Percentiles rank a stretch among this genome's conserved stretches.
phyloP scores from a whole-genome alignment of 2,888 invertebrate genomes.

The Leucoma salicis region DNA sequence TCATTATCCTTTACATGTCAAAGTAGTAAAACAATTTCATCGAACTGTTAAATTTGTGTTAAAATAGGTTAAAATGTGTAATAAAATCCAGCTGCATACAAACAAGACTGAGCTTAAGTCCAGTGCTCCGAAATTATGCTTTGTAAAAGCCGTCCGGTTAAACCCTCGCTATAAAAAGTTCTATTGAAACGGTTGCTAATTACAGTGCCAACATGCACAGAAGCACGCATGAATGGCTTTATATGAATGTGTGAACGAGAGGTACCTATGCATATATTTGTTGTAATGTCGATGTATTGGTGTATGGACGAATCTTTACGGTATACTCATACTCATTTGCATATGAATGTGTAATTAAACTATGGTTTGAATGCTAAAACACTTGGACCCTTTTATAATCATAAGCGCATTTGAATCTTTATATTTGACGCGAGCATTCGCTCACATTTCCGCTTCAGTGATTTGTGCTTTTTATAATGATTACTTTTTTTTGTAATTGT shows the following conservation, averaged over 20 bases:
- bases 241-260: constrained; percentile 47
- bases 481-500: constrained; percentile 1
- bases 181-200: constrained; percentile 71
- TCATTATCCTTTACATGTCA: too few relatives aligned
- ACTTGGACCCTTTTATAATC: constrained; percentile 45
- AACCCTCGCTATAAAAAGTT: constrained; percentile 49
- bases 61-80: too few relatives aligned
- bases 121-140: constrained; percentile 13
- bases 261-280: constrained; percentile 29
- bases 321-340: constrained; percentile 71
- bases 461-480: neutral
- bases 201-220: constrained; percentile 67
- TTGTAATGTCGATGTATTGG: constrained; percentile 23
- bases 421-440: constrained; percentile 19
- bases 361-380: constrained; percentile 68
- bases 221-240: constrained; percentile 73
- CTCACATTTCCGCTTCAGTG: neutral
- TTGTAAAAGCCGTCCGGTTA: constrained; percentile 26
- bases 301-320: constrained; percentile 69
- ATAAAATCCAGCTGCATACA: too few relatives aligned
- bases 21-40: too few relatives aligned
- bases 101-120: constrained; percentile 13
- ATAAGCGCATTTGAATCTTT: constrained; percentile 40
- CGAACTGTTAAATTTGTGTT: too few relatives aligned
- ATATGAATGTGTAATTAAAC: constrained; percentile 81